phyloP scores from a whole-genome alignment of 2,888 invertebrate genomes.

The Trachelus stipa region DNA sequence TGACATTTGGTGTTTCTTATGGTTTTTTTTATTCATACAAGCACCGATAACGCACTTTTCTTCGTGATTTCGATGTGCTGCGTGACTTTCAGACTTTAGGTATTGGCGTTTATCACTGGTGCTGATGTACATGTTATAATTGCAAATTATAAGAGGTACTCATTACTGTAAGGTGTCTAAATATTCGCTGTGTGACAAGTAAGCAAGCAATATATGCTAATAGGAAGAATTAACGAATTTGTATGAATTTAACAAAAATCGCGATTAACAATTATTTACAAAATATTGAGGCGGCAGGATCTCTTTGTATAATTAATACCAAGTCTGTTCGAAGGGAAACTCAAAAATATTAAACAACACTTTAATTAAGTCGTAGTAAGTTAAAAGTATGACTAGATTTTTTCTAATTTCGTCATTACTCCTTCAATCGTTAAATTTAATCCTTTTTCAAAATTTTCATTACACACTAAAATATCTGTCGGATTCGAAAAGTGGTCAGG shows the following conservation, averaged over 20 bases:
- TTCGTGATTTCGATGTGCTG: not conserved
- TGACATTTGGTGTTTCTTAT: conserved; percentile 12
- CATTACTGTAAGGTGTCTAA: not conserved
- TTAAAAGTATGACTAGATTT: not conserved
- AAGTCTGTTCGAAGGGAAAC: not conserved
- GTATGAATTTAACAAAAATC: not conserved
- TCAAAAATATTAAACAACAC: not conserved
- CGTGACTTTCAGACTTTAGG: not conserved
- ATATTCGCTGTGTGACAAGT: not conserved
- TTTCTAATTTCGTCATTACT: not conserved
- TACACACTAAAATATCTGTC: not conserved
- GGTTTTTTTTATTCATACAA: not conserved
- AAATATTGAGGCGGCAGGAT: not conserved
- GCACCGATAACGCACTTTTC: not conserved
- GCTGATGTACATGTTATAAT: not conserved
- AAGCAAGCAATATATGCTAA: not conserved
- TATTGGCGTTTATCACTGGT: not conserved
- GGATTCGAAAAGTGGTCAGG: not conserved
- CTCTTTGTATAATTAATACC: not conserved
- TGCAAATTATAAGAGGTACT: not conserved
- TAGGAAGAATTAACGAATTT: not conserved
- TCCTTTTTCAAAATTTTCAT: not conserved
- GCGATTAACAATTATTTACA: not conserved
- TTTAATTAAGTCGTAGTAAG: not conserved
- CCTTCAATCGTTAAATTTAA: not conserved